Conservation (phyloP, 2,888 invertebrate genomes). For the Sympetrum striolatum region DNA sequence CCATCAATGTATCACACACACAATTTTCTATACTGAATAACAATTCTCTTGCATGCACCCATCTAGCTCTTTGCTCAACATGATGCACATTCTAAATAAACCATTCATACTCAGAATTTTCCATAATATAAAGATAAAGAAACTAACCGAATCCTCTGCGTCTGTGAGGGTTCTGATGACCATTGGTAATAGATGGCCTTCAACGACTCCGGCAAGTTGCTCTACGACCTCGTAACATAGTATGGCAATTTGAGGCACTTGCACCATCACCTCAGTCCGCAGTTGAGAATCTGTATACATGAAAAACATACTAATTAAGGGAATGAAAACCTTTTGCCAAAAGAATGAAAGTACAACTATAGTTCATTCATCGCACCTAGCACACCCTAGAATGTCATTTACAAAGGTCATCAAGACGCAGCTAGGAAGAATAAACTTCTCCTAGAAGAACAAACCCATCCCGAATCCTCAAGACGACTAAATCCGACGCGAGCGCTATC, state of each 20-base stretch:
- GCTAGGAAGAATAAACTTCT: no score
- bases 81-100: neutral
- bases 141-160: constrained; percentile 65
- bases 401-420: neutral
- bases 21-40: no score
- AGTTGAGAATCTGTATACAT: constrained; percentile 61
- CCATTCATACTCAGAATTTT: neutral
- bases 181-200: constrained; percentile 68
- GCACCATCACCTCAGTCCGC: constrained; percentile 69
- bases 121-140: neutral
- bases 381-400: neutral
- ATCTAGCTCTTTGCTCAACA: neutral
- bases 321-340: no score
- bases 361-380: neutral
- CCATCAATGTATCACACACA: no score
- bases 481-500: no score
- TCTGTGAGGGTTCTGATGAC: constrained; percentile 69
- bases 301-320: neutral
- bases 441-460: no score
- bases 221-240: constrained; percentile 65
- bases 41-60: neutral
- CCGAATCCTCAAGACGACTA: no score
- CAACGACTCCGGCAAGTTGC: constrained; percentile 62
- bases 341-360: neutral
- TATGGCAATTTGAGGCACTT: constrained; percentile 70